Conservation (phyloP, 2,797 vertebrate species). For the Meriones psammophilus region DNA sequence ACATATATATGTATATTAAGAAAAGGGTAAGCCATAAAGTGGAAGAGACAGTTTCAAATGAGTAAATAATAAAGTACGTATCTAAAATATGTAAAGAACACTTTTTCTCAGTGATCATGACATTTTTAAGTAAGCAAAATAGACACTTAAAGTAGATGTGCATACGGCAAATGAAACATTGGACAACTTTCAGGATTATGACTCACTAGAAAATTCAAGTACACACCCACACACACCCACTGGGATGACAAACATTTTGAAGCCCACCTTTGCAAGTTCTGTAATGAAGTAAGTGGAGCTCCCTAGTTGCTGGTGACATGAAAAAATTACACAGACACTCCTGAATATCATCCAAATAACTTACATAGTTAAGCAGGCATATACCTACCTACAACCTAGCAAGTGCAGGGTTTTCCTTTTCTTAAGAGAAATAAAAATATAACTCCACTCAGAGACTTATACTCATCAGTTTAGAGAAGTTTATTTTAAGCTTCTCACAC, state of each 20-base stretch:
- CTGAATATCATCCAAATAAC: background rate
- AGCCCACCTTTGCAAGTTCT: background rate
- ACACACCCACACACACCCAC: background rate
- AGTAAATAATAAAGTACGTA: background rate
- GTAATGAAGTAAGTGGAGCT: background rate
- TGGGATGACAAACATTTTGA: background rate
- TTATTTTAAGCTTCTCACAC: conserved; percentile 59
- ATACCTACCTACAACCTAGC: conserved; percentile 5
- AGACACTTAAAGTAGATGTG: background rate
- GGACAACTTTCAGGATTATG: background rate
- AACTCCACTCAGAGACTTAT: conserved; percentile 44
- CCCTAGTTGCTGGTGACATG: background rate
- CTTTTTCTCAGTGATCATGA: conserved; percentile 1
- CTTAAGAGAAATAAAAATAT: conserved; percentile 67
- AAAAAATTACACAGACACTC: background rate
- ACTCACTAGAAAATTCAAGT: background rate
- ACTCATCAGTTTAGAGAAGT: conserved; percentile 56
- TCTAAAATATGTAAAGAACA: background rate
- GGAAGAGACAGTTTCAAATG: background rate
- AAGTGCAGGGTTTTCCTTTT: conserved; percentile 40
- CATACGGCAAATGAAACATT: background rate
- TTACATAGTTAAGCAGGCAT: background rate
- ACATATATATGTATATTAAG: no score
- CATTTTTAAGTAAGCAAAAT: background rate
- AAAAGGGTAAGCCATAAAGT: background rate